Base-by-base conservation (phyloP, 30 jellyfish, hydroid and myxozoan species). In the Kudoa iwatai region DNA sequence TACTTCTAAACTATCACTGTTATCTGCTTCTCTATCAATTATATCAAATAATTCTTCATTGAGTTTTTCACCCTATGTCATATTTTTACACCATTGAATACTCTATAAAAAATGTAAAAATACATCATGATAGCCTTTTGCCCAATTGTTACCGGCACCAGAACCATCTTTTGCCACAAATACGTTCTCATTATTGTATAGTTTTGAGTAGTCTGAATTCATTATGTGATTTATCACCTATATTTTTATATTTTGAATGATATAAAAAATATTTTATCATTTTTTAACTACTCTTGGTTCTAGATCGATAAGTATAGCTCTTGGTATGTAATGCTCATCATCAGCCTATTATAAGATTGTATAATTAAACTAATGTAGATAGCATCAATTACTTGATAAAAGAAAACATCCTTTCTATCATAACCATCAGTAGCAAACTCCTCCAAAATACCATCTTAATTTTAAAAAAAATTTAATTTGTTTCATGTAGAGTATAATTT, bases 131-230 rank as follows among this genome's bases (percentile, higher is more conserved):
- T 17, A 74, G 6, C 94, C 94, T 43, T 61, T 57, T 21, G 85
- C 94, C 94, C 94, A 74, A 43, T 74, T 74, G 38, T 74, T 74
- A 3, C 94, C 94, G 25, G 94, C 94, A 10, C 94, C 94, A 16
- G 88, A 84, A 16, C 94, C 94, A 52, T 74, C 77, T 36, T 74
- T 74, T 39, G 94, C 57, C 58, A 66, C 64, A 84, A 53, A 74
- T 19, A 74, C 43, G 40, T 74, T 74, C 34, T 74, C 94, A 32
- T 86, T 87, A 24, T 74, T 74, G 63, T 74, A 74, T 24, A 74
- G 36, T 44, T 74, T 62, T 3, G 94, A 86, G 47, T 20, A 63
- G 10, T 64, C 52, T 4, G 94, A 74, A 34, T 59, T 53, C 85
- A 74, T 55, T 7, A 74, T 74, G 26, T 46, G 44, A 33, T 74